Percentiles rank a stretch among this genome's conserved stretches.
These are phyloP conservation scores for Oncorhynchus clarkii DNA, from an alignment of 2,113 vertebrate species.

Conservation along the genomic window DNA sequence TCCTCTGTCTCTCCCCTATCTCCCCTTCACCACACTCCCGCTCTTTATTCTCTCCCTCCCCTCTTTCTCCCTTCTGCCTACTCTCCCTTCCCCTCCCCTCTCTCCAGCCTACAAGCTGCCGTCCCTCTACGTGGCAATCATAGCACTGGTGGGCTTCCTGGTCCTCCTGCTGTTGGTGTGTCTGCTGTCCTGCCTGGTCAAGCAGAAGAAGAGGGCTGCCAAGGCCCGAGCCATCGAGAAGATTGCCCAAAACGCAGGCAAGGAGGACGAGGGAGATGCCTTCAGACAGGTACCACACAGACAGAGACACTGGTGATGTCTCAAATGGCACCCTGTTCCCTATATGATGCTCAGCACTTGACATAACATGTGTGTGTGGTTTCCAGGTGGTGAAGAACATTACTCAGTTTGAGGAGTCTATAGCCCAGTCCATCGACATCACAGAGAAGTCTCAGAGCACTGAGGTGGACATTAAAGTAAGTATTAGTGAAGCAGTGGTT, in stretches of 20 bases:
- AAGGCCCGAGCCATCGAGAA: constrained; percentile 70
- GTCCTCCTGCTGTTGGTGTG: constrained; percentile 74
- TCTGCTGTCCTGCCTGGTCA: constrained; percentile 74
- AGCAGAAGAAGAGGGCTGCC: constrained; percentile 72
- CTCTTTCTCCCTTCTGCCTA: background rate
- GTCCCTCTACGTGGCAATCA: constrained; percentile 70
- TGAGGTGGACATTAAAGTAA: constrained; percentile 79
- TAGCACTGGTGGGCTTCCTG: constrained; percentile 70
- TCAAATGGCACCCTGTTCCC: background rate
- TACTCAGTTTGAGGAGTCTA: constrained; percentile 74
- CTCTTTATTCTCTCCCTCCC: background rate
- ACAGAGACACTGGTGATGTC: background rate
- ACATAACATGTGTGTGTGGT: constrained; percentile 19
- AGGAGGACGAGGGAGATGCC: constrained; percentile 74
- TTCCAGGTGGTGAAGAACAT: constrained; percentile 77
- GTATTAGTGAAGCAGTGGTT: constrained; percentile 8
- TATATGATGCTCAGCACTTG: background rate
- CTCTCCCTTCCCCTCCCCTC: background rate
- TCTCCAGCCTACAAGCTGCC: constrained; percentile 67
- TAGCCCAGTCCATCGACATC: constrained; percentile 70
- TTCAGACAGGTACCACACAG: constrained; percentile 70
- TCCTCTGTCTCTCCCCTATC: background rate
- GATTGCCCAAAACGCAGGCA: constrained; percentile 70
- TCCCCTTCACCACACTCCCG: background rate
- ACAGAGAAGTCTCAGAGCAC: constrained; percentile 80